These are phyloP conservation scores for Macrosteles quadrilineatus DNA, from an alignment of 1,140 invertebrate species.

Conservation along the genomic window DNA sequence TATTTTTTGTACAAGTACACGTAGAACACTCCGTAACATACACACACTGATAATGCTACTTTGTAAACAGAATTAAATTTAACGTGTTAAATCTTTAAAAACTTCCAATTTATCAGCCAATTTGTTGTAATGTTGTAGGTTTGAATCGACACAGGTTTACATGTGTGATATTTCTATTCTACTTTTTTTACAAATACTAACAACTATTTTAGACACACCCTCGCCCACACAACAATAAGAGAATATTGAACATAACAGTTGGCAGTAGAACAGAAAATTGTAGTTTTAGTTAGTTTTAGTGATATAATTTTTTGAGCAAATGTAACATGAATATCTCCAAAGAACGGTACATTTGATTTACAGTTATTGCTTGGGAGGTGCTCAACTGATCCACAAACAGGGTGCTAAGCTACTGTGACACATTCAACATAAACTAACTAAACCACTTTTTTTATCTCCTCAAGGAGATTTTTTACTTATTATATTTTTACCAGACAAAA, in stretches of 20 bases:
- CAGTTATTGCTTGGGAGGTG: conserved; percentile 4
- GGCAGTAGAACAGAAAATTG: neutral
- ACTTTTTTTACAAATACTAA: conserved; percentile 8
- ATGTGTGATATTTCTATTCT: conserved; percentile 5
- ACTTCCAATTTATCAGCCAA: neutral
- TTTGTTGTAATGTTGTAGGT: neutral
- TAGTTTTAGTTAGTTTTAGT: neutral
- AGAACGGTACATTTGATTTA: too few species aligned
- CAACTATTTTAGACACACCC: conserved; percentile 3
- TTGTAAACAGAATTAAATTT: neutral
- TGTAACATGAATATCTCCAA: neutral
- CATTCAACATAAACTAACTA: conserved; percentile 3
- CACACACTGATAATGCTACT: too few species aligned
- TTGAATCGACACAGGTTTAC: neutral
- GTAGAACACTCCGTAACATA: too few species aligned
- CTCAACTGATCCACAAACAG: neutral
- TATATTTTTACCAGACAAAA: neutral
- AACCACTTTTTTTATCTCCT: conserved; percentile 16
- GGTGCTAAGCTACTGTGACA: neutral
- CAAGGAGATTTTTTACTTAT: neutral
- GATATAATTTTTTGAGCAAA: conserved; percentile 10
- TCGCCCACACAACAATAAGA: neutral
- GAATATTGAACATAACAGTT: neutral
- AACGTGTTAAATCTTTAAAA: neutral
- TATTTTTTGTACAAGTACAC: too few species aligned